Base-by-base conservation (phyloP, 1,140 invertebrate genomes). In the Phortica variegata region DNA sequence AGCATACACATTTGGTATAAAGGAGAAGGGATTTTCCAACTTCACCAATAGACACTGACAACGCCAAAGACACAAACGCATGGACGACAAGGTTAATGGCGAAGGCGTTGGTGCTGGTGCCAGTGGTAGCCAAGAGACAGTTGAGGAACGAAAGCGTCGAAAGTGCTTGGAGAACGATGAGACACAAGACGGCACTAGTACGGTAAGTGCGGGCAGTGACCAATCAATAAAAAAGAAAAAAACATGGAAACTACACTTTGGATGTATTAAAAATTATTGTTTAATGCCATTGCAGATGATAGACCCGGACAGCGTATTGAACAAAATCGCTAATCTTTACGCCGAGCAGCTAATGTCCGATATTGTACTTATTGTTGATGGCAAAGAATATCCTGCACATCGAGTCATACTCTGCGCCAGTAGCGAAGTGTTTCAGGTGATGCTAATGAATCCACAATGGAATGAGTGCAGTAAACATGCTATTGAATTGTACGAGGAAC, bases 351-450 rank as follows among this genome's bases (percentile, higher is more conserved):
- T 91, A 54, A 89, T 95, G 85, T 91, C 88, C 75, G 92, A 95
- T 75, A 85, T 95, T 18, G 85, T 84, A 29, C 77, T 95, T 12
- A 83, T 91, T 40, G 90, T 95, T 15, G 87, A 86, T 47, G 85
- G 86, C 1, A 81, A 86, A 19, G 84, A 87, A 47, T 95, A 91
- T 80, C 89, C 90, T 17, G 89, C 91, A 17, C 94, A 97, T 78
- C 84, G 91, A 43, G 82, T 97, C 6, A 95, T 97, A 65, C 81
- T 97, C 2, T 95, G 92, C 82, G 91, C 92, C 51, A 93, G 90
- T 51, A 95, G 92, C 77, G 93, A 96, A 81, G 94, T 97, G 15
- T 96, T 97, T 77, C 91, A 94, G 80, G 90, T 94, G 4, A 97
- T 97, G 94, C 77, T 97, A 31, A 95, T 94, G 87, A 93, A 90